Conservation (phyloP, 2,113 vertebrate species). For the Neodontobutis hainanensis region DNA sequence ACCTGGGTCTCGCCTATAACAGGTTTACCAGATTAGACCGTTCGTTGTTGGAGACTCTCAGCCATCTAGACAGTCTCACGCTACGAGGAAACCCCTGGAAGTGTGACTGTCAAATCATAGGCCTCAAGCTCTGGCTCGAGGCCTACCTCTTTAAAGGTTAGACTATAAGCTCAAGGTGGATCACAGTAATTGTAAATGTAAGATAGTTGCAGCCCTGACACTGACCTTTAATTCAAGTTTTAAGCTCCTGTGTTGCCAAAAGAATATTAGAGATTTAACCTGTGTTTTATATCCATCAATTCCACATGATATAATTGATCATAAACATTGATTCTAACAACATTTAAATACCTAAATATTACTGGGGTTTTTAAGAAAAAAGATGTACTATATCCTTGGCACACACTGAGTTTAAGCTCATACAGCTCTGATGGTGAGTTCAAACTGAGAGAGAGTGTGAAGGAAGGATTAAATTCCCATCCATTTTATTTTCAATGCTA, state of each 20-base stretch:
- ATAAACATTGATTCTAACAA: no score
- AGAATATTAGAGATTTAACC: no score
- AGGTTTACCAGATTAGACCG: constrained; percentile 86
- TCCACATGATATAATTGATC: no score
- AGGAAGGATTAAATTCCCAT: constrained; percentile 19
- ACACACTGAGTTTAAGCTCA: constrained; percentile 5
- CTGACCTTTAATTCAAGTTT: constrained; percentile 13
- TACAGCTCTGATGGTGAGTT: not conserved
- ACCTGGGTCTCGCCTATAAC: constrained; percentile 87
- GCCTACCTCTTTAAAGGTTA: constrained; percentile 93
- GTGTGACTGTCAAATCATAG: constrained; percentile 91
- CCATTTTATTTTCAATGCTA: constrained; percentile 40
- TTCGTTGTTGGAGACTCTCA: constrained; percentile 85
- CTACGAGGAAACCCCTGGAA: constrained; percentile 92
- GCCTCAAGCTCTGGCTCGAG: constrained; percentile 96
- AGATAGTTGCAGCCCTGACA: constrained; percentile 9
- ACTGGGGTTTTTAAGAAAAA: not conserved
- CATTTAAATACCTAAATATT: no score
- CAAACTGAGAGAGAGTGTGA: not conserved
- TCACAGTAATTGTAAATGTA: not conserved
- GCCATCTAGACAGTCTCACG: constrained; percentile 82
- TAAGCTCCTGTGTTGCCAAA: not conserved
- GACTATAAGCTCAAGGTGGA: constrained; percentile 11
- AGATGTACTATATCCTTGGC: not conserved
- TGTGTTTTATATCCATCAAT: no score